Conservation (phyloP, 1,140 invertebrate genomes). For the Leucophenga varia region DNA sequence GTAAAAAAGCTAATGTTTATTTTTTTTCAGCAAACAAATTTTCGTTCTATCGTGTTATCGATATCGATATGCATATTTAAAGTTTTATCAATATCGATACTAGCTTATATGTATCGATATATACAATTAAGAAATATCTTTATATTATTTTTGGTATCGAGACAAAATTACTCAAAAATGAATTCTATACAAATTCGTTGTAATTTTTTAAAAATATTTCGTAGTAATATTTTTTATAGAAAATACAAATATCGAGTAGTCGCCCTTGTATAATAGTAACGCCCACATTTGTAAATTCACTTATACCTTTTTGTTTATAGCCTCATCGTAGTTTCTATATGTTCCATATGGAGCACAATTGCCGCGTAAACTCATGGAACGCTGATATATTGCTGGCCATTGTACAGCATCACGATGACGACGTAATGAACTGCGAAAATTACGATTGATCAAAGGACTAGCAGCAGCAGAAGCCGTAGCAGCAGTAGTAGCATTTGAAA, state of each 20-base stretch:
- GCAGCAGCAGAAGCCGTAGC: too few relatives aligned
- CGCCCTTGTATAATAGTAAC: too few relatives aligned
- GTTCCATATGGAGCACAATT: conserved; percentile 19
- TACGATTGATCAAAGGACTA: conserved; percentile 44
- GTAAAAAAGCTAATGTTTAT: conserved; percentile 1
- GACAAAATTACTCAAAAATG: not conserved
- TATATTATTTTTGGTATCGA: too few relatives aligned
- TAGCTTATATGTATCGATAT: too few relatives aligned
- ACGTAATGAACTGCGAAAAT: conserved; percentile 37
- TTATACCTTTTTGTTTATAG: conserved; percentile 44
- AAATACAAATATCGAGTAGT: too few relatives aligned
- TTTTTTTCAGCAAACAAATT: conserved; percentile 2
- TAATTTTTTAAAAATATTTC: not conserved
- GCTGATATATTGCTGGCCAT: conserved; percentile 46
- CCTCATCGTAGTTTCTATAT: conserved; percentile 50
- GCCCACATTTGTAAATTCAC: not conserved
- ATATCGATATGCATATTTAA: too few relatives aligned
- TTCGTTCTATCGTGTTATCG: too few relatives aligned
- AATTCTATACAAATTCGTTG: not conserved
- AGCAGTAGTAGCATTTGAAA: too few relatives aligned
- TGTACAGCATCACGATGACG: conserved; percentile 41
- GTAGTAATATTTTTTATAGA: too few relatives aligned
- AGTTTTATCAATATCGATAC: too few relatives aligned
- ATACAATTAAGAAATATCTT: too few relatives aligned
- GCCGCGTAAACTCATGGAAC: conserved; percentile 24